phyloP scores from a whole-genome alignment of 2,113 vertebrate species.

The Nerophis ophidion region DNA sequence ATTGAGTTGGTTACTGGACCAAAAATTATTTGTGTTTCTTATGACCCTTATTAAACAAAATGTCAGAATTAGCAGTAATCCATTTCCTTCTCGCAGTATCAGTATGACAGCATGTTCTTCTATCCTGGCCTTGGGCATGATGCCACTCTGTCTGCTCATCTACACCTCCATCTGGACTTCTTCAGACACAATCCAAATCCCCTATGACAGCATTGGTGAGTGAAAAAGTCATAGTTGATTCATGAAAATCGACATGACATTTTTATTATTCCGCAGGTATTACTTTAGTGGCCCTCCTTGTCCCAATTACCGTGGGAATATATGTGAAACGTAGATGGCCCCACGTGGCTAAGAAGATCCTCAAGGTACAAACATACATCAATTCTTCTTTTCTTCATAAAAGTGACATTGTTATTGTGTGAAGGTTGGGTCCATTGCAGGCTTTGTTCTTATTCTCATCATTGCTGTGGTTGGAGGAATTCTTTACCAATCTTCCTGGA shows the following conservation, averaged over 20 bases:
- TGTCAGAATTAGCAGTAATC: not conserved
- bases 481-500: slow-evolving; percentile 89
- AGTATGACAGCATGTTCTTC: slow-evolving; percentile 98
- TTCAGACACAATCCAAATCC: slow-evolving; percentile 74
- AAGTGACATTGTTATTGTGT: not conserved
- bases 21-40: not conserved
- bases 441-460: slow-evolving; percentile 77
- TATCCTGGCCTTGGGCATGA: slow-evolving; percentile 91
- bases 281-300: slow-evolving; percentile 81
- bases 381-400: not conserved
- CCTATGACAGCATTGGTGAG: slow-evolving; percentile 89
- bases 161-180: slow-evolving; percentile 87
- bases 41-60: not conserved
- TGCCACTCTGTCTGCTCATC: slow-evolving; percentile 89
- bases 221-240: not conserved
- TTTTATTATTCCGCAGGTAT: slow-evolving; percentile 64
- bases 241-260: not conserved
- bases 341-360: slow-evolving; percentile 77
- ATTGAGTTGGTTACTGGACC: not conserved
- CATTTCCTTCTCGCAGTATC: slow-evolving; percentile 71
- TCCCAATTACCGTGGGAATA: slow-evolving; percentile 81
- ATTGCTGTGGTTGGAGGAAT: slow-evolving; percentile 85
- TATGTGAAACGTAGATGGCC: slow-evolving; percentile 83
- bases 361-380: slow-evolving; percentile 76
- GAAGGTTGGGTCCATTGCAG: slow-evolving; percentile 83